These are phyloP conservation scores for Autographa gamma DNA, from an alignment of 2,888 invertebrate genomes.

Conservation along the genomic window DNA sequence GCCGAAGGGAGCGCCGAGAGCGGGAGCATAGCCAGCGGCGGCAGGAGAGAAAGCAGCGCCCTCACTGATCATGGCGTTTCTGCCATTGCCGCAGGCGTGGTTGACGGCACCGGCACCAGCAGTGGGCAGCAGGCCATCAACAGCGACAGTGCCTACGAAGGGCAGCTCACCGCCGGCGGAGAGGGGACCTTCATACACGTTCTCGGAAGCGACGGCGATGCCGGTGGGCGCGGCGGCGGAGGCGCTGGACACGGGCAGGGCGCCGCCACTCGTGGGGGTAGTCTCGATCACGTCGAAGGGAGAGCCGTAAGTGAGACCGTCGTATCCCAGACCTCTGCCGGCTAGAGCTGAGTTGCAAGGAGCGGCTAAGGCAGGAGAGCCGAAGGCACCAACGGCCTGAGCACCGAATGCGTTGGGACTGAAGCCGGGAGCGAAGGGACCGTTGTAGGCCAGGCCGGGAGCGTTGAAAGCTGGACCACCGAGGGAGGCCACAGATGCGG, in stretches of 20 bases:
- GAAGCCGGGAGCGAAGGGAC: slow-evolving; percentile 18
- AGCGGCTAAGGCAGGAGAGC: slow-evolving; percentile 7
- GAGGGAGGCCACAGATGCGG: not conserved
- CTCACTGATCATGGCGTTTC: slow-evolving; percentile 22
- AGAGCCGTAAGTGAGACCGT: slow-evolving; percentile 17
- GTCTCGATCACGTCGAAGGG: slow-evolving; percentile 17
- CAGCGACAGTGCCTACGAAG: slow-evolving; percentile 47
- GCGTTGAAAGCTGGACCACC: not conserved
- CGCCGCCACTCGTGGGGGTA: slow-evolving; percentile 56
- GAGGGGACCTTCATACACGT: slow-evolving; percentile 28
- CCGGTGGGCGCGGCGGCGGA: slow-evolving; percentile 67
- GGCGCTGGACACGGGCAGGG: slow-evolving; percentile 55
- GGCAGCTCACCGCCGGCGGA: slow-evolving; percentile 40
- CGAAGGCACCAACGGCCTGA: not conserved
- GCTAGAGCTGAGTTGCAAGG: slow-evolving; percentile 8
- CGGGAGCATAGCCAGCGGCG: not conserved
- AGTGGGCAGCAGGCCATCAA: slow-evolving; percentile 36
- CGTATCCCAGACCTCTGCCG: slow-evolving; percentile 12
- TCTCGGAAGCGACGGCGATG: slow-evolving; percentile 65
- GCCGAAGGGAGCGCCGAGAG: slow-evolving; percentile 15
- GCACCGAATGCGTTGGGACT: slow-evolving; percentile 13
- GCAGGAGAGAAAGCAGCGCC: slow-evolving; percentile 15
- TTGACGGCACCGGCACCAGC: slow-evolving; percentile 42
- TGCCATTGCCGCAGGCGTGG: slow-evolving; percentile 40
- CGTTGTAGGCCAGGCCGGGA: not conserved